Evolutionary conservation across 2,797 vertebrate genomes (phyloP), one percentile per base, ranked within the genome.

Genomic region (Acanthurus leucopareius): DNA sequence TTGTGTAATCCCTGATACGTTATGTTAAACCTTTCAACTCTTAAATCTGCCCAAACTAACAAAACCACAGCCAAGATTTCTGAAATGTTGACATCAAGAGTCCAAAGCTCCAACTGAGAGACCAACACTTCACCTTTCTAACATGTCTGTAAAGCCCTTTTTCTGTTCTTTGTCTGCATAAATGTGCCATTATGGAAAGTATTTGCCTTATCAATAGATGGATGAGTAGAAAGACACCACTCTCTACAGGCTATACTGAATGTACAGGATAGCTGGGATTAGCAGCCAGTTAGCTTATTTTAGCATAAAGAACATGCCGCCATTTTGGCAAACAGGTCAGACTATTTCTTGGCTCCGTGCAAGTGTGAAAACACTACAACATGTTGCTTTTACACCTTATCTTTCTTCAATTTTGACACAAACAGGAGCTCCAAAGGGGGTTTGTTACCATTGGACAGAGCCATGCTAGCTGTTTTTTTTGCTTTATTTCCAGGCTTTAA

Each of bases 21-120:
- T 73, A 57, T 52, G 3, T 58, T 19, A 57, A 64, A 72, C 19
- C 4, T 42, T 64, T 69, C 65, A 53, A 7, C 57, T 2, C 64
- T 48, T 5, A 73, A 51, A 69, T 25, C 3, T 10, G 32, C 20
- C 10, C 11, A 4, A 51, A 38, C 19, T 28, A 8, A 10, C 51
- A 58, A 7, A 1, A n/a, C 22, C 19, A 20, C 4, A 20, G 56
- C 32, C 20, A 20, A 28, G 56, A 19, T n/a, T 65, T 44, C 14
- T 40, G 7, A 35, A 53, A 77, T 22, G 44, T 38, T 51, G 28
- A 17, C 20, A 6, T 40, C 19, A 66, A 15, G 9, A 56, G 57
- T 42, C 25, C n/a, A 54, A 51, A 3, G 15, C 20, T 8, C 19
- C 2, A 28, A 28, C 28, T 28, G 28, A 28, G 28, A 28, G 28